These are phyloP conservation scores for Amphiduros pacificus DNA, from an alignment of 2,888 invertebrate genomes.

Conservation along the genomic window DNA sequence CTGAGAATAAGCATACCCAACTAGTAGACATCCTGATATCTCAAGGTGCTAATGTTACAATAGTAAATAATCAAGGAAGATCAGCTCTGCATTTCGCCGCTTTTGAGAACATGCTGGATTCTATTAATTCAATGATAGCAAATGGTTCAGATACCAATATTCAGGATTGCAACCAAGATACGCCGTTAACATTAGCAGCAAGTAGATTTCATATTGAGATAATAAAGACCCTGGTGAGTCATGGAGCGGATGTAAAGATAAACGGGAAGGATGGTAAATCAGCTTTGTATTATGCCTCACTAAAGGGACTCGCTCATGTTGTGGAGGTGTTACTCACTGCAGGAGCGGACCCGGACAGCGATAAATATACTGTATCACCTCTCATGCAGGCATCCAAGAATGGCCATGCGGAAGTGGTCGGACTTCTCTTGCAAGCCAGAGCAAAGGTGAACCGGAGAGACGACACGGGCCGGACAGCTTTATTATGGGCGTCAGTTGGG, in stretches of 20 bases:
- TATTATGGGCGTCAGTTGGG: constrained; percentile 23
- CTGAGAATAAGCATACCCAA: constrained; percentile 10
- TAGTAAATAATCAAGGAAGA: constrained; percentile 2
- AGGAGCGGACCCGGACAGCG: constrained; percentile 20
- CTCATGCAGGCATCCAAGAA: constrained; percentile 24
- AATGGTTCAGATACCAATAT: background rate
- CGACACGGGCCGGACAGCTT: constrained; percentile 17
- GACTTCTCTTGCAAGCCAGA: constrained; percentile 11
- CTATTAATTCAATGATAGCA: background rate
- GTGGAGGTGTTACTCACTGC: constrained; percentile 8
- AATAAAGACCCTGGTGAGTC: constrained; percentile 2
- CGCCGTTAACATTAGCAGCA: constrained; percentile 6
- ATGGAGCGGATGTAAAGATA: constrained; percentile 16
- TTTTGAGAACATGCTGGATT: background rate
- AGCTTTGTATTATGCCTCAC: constrained; percentile 14
- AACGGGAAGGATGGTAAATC: constrained; percentile 9
- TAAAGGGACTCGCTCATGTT: background rate
- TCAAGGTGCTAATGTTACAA: constrained; percentile 10
- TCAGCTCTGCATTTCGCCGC: constrained; percentile 12
- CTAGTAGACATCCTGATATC: constrained; percentile 1
- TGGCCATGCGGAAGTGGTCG: constrained; percentile 21
- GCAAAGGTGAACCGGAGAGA: constrained; percentile 17
- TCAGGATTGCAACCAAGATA: background rate
- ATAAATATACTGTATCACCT: constrained; percentile 10
- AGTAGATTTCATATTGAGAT: background rate